Conservation (phyloP, 2,888 invertebrate species). For the Drosophila multiciliata region DNA sequence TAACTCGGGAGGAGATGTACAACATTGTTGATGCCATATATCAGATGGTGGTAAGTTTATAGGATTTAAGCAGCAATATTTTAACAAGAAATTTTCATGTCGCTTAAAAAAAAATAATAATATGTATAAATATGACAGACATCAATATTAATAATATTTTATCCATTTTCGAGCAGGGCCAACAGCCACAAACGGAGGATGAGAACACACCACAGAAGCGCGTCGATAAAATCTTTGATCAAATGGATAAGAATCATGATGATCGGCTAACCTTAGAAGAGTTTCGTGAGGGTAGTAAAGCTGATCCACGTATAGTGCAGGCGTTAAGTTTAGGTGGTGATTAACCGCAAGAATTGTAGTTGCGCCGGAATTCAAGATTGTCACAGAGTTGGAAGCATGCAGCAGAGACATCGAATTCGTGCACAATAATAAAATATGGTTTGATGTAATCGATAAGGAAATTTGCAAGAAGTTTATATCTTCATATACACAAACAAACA, state of each 20-base stretch:
- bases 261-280: constrained; percentile 96
- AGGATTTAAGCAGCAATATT: too few relatives aligned
- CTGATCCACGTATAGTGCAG: constrained; percentile 98
- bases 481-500: constrained; percentile 9
- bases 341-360: constrained; percentile 90
- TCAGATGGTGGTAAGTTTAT: constrained; percentile 96
- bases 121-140: not conserved
- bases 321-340: constrained; percentile 94
- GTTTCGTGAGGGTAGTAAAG: constrained; percentile 99
- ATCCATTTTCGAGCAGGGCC: constrained; percentile 91
- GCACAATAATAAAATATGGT: constrained; percentile 44
- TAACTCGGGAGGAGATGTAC: constrained; percentile 98
- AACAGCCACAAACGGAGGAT: constrained; percentile 94
- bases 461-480: constrained; percentile 31
- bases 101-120: too few relatives aligned
- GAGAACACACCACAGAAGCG: constrained; percentile 97
- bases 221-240: constrained; percentile 99
- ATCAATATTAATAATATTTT: constrained; percentile 6
- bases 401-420: constrained; percentile 62
- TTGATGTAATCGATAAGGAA: constrained; percentile 36
- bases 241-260: constrained; percentile 99
- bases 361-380: constrained; percentile 92
- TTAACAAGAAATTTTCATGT: not conserved
- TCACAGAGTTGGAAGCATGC: constrained; percentile 81
- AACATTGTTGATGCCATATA: constrained; percentile 99